These are phyloP conservation scores for Pelobates fuscus DNA, from an alignment of 2,113 vertebrate genomes.

Conservation along the genomic window DNA sequence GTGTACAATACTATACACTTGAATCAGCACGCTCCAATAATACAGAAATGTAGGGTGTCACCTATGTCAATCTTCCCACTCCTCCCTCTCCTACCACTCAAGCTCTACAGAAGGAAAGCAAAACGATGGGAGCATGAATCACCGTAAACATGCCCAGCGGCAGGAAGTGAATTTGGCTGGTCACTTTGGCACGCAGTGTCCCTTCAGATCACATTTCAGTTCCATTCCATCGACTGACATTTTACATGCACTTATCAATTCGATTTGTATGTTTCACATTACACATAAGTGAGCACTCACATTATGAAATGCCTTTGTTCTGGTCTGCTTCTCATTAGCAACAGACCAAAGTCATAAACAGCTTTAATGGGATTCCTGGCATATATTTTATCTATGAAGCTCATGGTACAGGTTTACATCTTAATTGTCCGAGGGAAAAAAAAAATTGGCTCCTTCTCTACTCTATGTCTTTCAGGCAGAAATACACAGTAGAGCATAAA, in stretches of 20 bases:
- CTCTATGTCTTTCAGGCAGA: too few relatives aligned
- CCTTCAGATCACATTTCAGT: not conserved
- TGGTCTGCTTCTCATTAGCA: conserved; percentile 37
- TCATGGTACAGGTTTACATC: not conserved
- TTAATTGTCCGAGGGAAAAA: not conserved
- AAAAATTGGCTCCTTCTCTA: not conserved
- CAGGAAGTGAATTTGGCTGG: conserved; percentile 27
- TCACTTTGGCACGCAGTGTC: conserved; percentile 29
- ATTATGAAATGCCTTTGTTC: conserved; percentile 11
- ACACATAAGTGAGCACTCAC: conserved; percentile 22
- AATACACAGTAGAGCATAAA: too few relatives aligned
- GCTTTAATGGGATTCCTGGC: not conserved
- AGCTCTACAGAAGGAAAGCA: not conserved
- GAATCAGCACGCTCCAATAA: conserved; percentile 26
- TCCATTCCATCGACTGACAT: conserved; percentile 25
- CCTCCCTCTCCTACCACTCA: not conserved
- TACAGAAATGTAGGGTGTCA: not conserved
- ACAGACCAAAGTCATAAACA: not conserved
- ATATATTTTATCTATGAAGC: not conserved
- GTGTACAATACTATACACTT: not conserved
- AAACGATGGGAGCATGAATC: conserved; percentile 21
- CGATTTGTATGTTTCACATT: conserved; percentile 30
- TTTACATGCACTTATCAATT: not conserved
- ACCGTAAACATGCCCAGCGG: conserved; percentile 3
- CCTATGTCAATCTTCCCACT: not conserved